Conservation (phyloP, 2,888 invertebrate species). For the Amblyteles armatorius region DNA sequence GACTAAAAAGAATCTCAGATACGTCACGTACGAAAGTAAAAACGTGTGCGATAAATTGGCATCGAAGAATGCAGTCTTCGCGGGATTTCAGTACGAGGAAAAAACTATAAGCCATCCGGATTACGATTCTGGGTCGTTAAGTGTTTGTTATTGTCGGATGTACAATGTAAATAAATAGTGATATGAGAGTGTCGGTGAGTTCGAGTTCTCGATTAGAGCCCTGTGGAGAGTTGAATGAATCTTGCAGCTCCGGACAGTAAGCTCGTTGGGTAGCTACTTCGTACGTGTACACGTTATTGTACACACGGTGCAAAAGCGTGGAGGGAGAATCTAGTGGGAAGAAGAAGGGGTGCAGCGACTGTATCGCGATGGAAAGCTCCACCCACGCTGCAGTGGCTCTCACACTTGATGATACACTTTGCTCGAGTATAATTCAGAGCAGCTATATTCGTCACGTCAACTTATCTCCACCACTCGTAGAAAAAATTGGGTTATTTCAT, state of each 20-base stretch:
- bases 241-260: not conserved
- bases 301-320: not conserved
- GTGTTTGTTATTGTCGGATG: conserved; percentile 23
- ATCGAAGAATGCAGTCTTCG: conserved; percentile 16
- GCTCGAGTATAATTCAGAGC: not conserved
- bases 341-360: conserved; percentile 40
- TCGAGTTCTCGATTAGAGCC: conserved; percentile 8
- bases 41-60: conserved; percentile 29
- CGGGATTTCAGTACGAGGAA: not conserved
- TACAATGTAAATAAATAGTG: conserved; percentile 37
- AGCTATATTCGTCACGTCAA: not conserved
- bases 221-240: conserved; percentile 46
- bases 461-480: not conserved
- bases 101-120: conserved; percentile 13
- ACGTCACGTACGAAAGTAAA: conserved; percentile 36
- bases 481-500: not conserved
- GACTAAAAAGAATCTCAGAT: conserved; percentile 41
- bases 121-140: not conserved
- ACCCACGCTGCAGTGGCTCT: conserved; percentile 62
- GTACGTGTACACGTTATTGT: not conserved
- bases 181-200: not conserved
- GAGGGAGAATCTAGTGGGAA: conserved; percentile 11
- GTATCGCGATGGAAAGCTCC: conserved; percentile 52
- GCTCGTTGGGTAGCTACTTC: not conserved
- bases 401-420: conserved; percentile 25